Evolutionary conservation across 2,888 invertebrate species (phyloP).

Genomic region (Agrochola lychnidis): DNA sequence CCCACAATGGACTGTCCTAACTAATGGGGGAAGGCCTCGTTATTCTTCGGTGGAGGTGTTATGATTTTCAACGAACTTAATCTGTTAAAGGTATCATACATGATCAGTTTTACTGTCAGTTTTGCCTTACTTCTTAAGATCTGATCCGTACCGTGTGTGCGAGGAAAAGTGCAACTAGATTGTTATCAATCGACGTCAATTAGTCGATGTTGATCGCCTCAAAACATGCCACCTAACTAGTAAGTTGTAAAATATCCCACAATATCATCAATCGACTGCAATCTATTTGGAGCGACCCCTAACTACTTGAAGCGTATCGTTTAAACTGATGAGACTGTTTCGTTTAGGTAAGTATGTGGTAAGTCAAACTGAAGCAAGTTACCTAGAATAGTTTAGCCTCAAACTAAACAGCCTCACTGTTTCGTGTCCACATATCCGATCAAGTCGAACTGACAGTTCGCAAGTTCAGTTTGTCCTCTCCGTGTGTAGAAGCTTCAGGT

Average conservation of each 20-base stretch:
- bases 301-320: neutral
- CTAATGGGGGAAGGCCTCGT: constrained; percentile 68
- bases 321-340: neutral
- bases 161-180: no score
- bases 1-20: constrained; percentile 62
- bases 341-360: neutral
- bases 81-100: constrained; percentile 5
- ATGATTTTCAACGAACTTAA: constrained; percentile 55
- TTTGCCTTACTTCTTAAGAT: neutral
- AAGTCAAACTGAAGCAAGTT: neutral
- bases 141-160: no score
- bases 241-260: no score
- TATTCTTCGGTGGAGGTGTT: constrained; percentile 60
- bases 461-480: neutral
- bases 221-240: no score
- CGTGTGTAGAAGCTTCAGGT: constrained; percentile 3
- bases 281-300: no score
- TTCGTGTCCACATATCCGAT: no score
- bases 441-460: neutral
- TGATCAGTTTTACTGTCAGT: neutral
- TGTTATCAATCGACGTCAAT: no score
- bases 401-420: neutral
- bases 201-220: no score
- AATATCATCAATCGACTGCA: no score
- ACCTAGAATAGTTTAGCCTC: neutral